Evolutionary conservation across 2,797 vertebrate genomes (phyloP).

Genomic region (Neomorphus geoffroyi): DNA sequence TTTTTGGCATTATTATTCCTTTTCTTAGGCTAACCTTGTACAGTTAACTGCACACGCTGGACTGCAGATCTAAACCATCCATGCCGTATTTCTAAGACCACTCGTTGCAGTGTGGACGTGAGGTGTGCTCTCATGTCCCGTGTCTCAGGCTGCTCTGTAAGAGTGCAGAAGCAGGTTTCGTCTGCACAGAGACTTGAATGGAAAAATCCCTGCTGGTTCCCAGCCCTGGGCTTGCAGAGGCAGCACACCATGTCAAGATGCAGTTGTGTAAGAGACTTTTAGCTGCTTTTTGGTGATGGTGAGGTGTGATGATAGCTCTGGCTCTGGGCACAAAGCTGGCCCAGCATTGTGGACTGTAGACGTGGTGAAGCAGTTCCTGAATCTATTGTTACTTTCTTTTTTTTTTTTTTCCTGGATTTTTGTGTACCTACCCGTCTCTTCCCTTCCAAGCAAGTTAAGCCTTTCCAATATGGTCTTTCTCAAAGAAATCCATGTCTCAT

Average conservation of each 20-base stretch:
- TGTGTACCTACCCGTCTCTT: not conserved
- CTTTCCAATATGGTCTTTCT: not conserved
- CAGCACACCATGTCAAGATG: not conserved
- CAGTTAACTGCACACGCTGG: slow-evolving; percentile 7
- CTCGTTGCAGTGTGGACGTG: not conserved
- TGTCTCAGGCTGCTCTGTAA: not conserved
- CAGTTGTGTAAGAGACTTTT: not conserved
- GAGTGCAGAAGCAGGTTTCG: not conserved
- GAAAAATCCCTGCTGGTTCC: not conserved
- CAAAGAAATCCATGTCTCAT: not conserved
- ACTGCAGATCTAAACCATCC: not conserved
- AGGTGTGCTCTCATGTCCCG: not conserved
- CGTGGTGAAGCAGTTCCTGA: not conserved
- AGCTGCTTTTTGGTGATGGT: not conserved
- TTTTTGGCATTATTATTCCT: slow-evolving; percentile 10
- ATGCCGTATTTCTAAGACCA: not conserved
- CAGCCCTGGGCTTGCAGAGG: not conserved
- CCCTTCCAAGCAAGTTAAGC: not conserved
- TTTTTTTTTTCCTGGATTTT: not conserved
- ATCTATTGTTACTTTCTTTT: not conserved
- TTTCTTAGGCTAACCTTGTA: not conserved
- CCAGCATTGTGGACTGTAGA: not conserved
- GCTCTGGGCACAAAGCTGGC: not conserved
- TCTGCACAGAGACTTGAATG: not conserved
- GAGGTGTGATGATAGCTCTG: not conserved